Percentiles rank a stretch among this genome's conserved stretches.
phyloP scores from a whole-genome alignment of 92 coral and sea anemone genomes.

The Epizoanthus stellaris region DNA sequence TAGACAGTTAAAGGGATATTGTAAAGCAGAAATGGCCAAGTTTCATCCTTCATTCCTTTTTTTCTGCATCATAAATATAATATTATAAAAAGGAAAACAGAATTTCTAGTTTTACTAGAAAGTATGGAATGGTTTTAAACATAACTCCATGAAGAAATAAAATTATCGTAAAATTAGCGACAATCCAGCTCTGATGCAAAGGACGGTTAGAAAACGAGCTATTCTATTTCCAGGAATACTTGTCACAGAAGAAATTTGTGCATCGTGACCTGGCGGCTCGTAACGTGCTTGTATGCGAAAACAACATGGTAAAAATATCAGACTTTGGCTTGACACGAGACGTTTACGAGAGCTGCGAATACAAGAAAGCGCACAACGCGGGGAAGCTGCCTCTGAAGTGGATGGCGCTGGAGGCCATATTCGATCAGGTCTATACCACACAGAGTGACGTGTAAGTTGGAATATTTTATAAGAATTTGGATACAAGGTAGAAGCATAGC shows the following conservation, averaged over 20 bases:
- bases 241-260: conserved; percentile 86
- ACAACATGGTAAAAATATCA: conserved; percentile 81
- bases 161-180: too few relatives aligned
- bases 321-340: conserved; percentile 91
- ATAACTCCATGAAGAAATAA: too few relatives aligned
- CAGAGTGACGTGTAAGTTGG: conserved; percentile 81
- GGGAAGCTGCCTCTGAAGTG: conserved; percentile 88
- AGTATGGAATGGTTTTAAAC: too few relatives aligned
- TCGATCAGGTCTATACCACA: conserved; percentile 75
- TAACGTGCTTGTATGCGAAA: conserved; percentile 81
- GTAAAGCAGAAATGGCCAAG: too few relatives aligned
- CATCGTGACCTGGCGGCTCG: conserved; percentile 93
- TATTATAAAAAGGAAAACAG: too few relatives aligned
- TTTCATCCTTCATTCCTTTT: too few relatives aligned
- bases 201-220: too few relatives aligned
- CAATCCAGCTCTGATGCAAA: too few relatives aligned
- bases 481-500: too few relatives aligned
- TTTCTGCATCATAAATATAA: too few relatives aligned
- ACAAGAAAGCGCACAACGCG: conserved; percentile 68
- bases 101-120: too few relatives aligned
- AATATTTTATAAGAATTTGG: neutral
- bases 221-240: conserved; percentile 65
- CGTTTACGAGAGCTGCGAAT: conserved; percentile 84
- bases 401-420: conserved; percentile 90
- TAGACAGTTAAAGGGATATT: too few relatives aligned